Conservation (phyloP, 1,140 invertebrate genomes). For the Caenorhabditis latens region DNA sequence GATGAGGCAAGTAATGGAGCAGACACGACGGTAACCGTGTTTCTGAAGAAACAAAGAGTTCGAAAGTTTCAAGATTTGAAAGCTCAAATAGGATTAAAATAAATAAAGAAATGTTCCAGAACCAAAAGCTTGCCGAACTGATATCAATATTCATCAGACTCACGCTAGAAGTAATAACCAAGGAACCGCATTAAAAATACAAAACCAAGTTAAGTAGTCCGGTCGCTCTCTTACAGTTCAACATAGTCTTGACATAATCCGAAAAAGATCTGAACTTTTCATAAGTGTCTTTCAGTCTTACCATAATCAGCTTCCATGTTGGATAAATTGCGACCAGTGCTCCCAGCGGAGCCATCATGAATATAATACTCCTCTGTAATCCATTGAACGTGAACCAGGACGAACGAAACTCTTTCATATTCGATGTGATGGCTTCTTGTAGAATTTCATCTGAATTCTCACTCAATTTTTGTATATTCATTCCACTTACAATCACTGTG, state of each 20-base stretch:
- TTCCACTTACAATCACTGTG: slow-evolving; percentile 10
- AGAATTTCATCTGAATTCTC: slow-evolving; percentile 9
- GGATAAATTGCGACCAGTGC: background rate
- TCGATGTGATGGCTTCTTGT: background rate
- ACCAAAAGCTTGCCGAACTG: too few species aligned
- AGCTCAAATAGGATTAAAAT: too few species aligned
- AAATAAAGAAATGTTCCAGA: too few species aligned
- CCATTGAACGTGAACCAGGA: slow-evolving; percentile 22
- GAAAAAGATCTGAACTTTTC: too few species aligned
- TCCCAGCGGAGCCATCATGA: slow-evolving; percentile 10
- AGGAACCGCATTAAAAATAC: too few species aligned
- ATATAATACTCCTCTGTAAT: background rate
- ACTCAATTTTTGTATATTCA: background rate
- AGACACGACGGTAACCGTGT: slow-evolving; percentile 26
- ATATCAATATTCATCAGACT: too few species aligned
- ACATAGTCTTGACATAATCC: too few species aligned
- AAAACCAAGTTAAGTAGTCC: too few species aligned
- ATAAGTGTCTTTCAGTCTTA: background rate
- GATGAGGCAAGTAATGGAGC: background rate
- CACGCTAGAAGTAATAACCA: too few species aligned
- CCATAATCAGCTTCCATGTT: slow-evolving; percentile 16
- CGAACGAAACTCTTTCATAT: slow-evolving; percentile 23
- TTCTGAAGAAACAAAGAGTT: background rate
- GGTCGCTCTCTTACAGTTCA: too few species aligned
- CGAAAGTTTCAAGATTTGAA: background rate